phyloP scores from a whole-genome alignment of 2,797 vertebrate genomes.

The Muscicapa striata region DNA sequence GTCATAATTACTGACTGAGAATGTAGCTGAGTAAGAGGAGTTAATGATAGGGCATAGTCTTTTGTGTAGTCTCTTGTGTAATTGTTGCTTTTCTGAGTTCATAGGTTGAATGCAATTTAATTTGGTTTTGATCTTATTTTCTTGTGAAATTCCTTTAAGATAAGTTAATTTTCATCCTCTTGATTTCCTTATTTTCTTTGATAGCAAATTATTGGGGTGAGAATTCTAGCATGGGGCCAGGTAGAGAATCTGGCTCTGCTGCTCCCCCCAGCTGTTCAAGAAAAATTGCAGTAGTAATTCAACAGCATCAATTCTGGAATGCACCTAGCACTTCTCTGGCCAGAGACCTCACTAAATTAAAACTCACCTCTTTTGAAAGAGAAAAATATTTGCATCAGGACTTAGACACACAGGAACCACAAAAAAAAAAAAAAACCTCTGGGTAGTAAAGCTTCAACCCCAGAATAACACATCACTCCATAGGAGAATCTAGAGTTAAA shows the following conservation, averaged over 20 bases:
- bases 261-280: constrained; percentile 52
- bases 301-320: neutral
- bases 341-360: neutral
- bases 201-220: neutral
- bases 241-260: neutral
- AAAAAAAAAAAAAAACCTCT: neutral
- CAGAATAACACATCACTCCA: neutral
- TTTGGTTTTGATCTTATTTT: constrained; percentile 55
- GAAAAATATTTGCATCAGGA: neutral
- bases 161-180: constrained; percentile 54
- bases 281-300: neutral
- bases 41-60: constrained; percentile 38
- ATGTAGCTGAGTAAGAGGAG: constrained; percentile 30
- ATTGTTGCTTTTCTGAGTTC: constrained; percentile 44
- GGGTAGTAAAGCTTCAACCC: neutral
- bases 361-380: neutral
- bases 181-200: constrained; percentile 19
- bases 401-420: neutral
- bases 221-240: neutral
- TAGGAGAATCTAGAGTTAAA: neutral
- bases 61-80: constrained; percentile 23
- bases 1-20: constrained; percentile 54
- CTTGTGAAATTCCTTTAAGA: constrained; percentile 50
- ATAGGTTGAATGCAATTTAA: constrained; percentile 5
- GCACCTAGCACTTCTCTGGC: neutral